Evolutionary conservation across 2,888 invertebrate species (phyloP).

Genomic region (Cistogaster globosa): DNA sequence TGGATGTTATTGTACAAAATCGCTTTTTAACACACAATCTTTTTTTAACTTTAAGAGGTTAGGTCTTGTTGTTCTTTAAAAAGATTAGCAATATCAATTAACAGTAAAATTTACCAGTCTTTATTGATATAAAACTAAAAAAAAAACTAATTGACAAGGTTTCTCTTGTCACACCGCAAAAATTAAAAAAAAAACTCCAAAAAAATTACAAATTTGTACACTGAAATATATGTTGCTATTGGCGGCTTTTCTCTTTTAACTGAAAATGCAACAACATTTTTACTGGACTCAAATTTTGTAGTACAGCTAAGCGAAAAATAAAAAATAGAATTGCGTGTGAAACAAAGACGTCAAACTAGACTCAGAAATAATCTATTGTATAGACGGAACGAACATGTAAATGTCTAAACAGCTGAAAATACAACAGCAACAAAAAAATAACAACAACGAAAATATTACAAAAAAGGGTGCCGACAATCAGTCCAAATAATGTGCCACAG

Average conservation of each 20-base stretch:
- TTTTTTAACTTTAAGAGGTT: no score
- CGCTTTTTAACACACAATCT: no score
- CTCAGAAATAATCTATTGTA: slow-evolving; percentile 67
- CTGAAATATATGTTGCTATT: not conserved
- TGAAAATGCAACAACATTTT: slow-evolving; percentile 45
- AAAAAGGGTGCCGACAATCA: slow-evolving; percentile 66
- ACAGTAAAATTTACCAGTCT: no score
- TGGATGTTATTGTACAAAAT: no score
- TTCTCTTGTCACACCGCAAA: not conserved
- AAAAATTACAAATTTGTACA: no score
- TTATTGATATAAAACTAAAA: not conserved
- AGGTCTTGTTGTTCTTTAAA: no score
- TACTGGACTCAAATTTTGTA: slow-evolving; percentile 1
- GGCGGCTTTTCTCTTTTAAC: slow-evolving; percentile 62
- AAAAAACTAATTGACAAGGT: not conserved
- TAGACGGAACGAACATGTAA: slow-evolving; percentile 64
- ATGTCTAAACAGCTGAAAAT: slow-evolving; percentile 68
- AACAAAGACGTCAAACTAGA: slow-evolving; percentile 70
- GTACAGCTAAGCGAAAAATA: slow-evolving; percentile 4
- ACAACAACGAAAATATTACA: slow-evolving; percentile 2
- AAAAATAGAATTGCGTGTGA: slow-evolving; percentile 68
- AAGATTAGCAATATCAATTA: no score
- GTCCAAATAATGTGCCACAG: slow-evolving; percentile 56
- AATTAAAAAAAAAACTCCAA: slow-evolving; percentile 1
- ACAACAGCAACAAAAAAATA: slow-evolving; percentile 28